phyloP scores from a whole-genome alignment of 2,113 vertebrate genomes.

The Campylomormyrus numenius region DNA sequence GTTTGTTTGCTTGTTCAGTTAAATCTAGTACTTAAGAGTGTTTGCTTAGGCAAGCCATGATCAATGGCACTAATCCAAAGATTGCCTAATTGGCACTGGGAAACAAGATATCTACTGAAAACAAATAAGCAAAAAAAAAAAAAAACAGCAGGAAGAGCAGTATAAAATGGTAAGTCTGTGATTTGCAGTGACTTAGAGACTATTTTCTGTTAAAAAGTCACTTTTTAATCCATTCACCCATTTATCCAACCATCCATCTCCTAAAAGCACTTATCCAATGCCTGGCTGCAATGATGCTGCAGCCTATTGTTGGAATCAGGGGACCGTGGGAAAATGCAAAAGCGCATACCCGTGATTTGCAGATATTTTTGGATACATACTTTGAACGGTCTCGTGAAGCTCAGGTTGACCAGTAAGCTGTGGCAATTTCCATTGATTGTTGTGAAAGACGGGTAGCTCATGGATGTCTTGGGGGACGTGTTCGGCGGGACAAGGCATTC shows the following conservation, averaged over 20 bases:
- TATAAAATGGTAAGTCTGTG: background rate
- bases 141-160: background rate
- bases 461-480: background rate
- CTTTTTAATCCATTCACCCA: background rate
- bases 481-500: background rate
- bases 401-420: background rate
- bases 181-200: background rate
- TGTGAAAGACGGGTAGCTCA: background rate
- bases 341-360: background rate
- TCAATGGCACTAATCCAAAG: background rate
- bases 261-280: background rate
- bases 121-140: background rate
- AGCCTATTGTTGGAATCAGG: background rate
- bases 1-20: background rate
- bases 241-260: background rate
- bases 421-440: background rate
- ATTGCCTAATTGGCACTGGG: background rate
- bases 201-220: background rate
- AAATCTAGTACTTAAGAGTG: background rate
- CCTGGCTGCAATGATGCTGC: background rate
- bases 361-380: background rate
- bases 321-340: background rate
- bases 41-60: background rate
- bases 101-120: background rate
- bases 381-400: background rate